These are phyloP conservation scores for Siniperca scherzeri DNA, from an alignment of 2,797 vertebrate genomes.

Conservation along the genomic window DNA sequence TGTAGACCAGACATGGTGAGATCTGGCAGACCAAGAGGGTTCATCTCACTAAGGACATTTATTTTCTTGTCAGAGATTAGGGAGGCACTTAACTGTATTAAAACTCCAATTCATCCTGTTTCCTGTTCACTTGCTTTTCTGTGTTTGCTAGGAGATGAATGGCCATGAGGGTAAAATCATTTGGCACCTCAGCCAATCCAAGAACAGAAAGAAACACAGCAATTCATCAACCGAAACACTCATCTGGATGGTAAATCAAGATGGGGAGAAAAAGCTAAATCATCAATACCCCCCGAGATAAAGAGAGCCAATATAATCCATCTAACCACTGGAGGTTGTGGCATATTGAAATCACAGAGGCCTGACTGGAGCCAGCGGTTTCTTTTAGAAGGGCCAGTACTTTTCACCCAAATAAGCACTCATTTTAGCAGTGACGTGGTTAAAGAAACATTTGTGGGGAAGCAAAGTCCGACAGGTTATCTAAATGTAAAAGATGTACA, in stretches of 20 bases:
- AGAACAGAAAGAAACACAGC: not conserved
- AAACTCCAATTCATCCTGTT: constrained; percentile 14
- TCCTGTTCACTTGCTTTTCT: constrained; percentile 10
- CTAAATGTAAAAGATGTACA: not conserved
- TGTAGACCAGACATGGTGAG: not conserved
- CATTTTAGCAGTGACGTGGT: not conserved
- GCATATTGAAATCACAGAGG: not conserved
- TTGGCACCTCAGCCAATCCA: not conserved
- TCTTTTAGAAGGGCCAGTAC: not conserved
- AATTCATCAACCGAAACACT: not conserved
- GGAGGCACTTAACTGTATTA: constrained; percentile 1
- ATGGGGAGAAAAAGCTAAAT: not conserved
- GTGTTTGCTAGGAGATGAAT: constrained; percentile 15
- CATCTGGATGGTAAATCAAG: constrained; percentile 13
- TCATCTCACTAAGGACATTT: not conserved
- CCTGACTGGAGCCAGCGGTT: not conserved
- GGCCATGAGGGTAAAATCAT: not conserved
- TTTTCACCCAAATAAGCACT: not conserved
- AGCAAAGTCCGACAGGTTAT: not conserved
- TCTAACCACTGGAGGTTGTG: not conserved
- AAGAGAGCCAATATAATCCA: constrained; percentile 1
- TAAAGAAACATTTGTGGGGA: too few species aligned
- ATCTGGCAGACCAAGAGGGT: not conserved
- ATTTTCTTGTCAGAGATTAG: constrained; percentile 4
- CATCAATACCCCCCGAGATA: not conserved